Conservation (phyloP, 2,888 invertebrate genomes). For the Eurytoma adleriae region DNA sequence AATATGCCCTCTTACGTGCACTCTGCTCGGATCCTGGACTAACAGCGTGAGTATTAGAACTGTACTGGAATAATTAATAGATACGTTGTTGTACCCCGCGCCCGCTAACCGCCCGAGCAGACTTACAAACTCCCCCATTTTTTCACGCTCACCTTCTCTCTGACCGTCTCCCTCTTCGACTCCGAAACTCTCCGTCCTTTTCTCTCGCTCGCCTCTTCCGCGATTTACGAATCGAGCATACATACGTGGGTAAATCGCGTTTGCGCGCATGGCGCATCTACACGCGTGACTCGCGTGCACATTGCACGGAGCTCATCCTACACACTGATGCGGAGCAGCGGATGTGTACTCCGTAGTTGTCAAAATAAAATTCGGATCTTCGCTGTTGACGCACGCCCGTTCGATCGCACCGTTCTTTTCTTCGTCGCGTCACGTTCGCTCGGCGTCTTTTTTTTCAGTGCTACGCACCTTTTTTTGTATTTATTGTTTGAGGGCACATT, state of each 20-base stretch:
- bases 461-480: too few relatives aligned
- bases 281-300: not conserved
- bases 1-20: not conserved
- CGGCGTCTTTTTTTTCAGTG: too few relatives aligned
- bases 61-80: not conserved
- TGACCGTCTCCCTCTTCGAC: not conserved
- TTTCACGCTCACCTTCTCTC: not conserved
- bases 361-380: not conserved
- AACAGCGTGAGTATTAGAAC: slow-evolving; percentile 27
- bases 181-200: not conserved
- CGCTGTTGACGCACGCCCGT: too few relatives aligned
- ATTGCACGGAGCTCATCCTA: not conserved
- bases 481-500: too few relatives aligned
- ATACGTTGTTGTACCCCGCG: not conserved
- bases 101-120: not conserved
- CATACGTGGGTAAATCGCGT: slow-evolving; percentile 39
- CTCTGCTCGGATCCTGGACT: not conserved
- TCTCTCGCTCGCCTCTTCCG: not conserved
- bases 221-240: slow-evolving; percentile 18
- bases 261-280: not conserved
- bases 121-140: slow-evolving; percentile 10
- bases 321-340: not conserved
- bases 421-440: too few relatives aligned
- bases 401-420: too few relatives aligned
- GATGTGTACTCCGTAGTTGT: not conserved